Percentiles rank a stretch among this genome's conserved stretches.
Conservation (phyloP, 2,113 vertebrate species). For the Heloderma charlesbogerti region DNA sequence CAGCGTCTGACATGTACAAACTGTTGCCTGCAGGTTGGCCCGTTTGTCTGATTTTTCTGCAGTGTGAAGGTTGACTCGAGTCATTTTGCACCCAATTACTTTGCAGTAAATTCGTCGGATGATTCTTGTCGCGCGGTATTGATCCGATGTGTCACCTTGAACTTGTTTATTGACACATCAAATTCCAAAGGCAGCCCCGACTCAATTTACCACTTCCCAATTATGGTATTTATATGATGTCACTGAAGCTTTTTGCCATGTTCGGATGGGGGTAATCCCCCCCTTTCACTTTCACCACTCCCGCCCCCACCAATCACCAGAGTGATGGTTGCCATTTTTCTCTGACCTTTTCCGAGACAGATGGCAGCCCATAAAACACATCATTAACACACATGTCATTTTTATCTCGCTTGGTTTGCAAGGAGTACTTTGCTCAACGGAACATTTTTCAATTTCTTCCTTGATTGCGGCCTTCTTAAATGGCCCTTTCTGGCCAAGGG, state of each 20-base stretch:
- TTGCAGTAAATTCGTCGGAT: constrained; percentile 99
- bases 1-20: constrained; percentile 82
- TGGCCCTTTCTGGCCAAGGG: neutral
- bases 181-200: constrained; percentile 84
- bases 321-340: constrained; percentile 80
- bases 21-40: constrained; percentile 75
- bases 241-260: constrained; percentile 87
- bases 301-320: constrained; percentile 76
- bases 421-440: constrained; percentile 83
- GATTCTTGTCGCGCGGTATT: constrained; percentile 96
- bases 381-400: constrained; percentile 87
- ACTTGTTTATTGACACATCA: constrained; percentile 99
- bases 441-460: constrained; percentile 79
- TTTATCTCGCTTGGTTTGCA: constrained; percentile 79
- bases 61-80: constrained; percentile 90
- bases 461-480: constrained; percentile 50
- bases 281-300: constrained; percentile 62
- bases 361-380: constrained; percentile 86
- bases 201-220: constrained; percentile 97
- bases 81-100: constrained; percentile 98
- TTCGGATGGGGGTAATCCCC: constrained; percentile 83
- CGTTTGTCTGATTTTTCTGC: constrained; percentile 82
- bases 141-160: constrained; percentile 99
- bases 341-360: constrained; percentile 88
- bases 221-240: constrained; percentile 99